A percentile compares a stretch with the other conserved stretches of the same genome.
Conservation (phyloP, 2,113 vertebrate genomes). For the Suricata suricatta region DNA sequence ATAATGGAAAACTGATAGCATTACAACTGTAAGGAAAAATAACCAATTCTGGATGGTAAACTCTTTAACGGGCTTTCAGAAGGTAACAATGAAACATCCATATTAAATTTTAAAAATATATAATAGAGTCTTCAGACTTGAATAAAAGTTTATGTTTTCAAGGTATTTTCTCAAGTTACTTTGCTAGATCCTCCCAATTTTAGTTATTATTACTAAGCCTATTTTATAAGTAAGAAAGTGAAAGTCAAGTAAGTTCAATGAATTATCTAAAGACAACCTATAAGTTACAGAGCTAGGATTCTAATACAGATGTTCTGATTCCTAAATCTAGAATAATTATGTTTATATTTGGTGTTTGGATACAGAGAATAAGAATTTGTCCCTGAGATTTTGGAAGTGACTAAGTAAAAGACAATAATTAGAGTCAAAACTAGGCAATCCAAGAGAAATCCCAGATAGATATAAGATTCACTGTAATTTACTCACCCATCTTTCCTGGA, state of each 20-base stretch:
- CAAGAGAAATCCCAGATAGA: not conserved
- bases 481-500: not conserved
- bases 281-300: not conserved
- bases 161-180: conserved; percentile 14
- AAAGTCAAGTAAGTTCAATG: conserved; percentile 49
- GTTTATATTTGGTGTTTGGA: not conserved
- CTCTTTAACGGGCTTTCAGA: not conserved
- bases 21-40: not conserved
- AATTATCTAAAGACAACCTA: conserved; percentile 6
- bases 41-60: not conserved
- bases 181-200: not conserved
- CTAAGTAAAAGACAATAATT: not conserved
- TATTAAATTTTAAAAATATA: conserved; percentile 16
- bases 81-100: conserved; percentile 6
- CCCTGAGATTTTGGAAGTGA: not conserved
- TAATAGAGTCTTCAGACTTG: not conserved
- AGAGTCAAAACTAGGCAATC: not conserved
- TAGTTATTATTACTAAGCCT: not conserved
- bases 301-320: not conserved
- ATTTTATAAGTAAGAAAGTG: not conserved
- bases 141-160: conserved; percentile 44
- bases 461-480: not conserved
- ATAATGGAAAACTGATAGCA: not conserved
- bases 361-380: conserved; percentile 13
- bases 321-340: conserved; percentile 11